Evolutionary conservation across 2,888 invertebrate genomes (phyloP).

Genomic region (Cephus runcator): DNA sequence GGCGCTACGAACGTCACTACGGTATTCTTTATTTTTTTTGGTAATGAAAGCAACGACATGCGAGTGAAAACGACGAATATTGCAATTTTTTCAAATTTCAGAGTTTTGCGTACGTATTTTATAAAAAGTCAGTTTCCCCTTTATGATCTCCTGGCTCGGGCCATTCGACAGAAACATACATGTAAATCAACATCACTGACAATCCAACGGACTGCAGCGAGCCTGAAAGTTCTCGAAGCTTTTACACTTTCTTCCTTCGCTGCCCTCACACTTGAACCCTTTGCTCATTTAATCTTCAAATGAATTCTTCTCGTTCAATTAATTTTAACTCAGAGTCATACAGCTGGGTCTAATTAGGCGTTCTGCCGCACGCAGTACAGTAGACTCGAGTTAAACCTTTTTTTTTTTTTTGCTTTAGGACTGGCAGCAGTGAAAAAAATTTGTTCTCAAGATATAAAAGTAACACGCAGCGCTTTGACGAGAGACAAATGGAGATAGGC

Average conservation of each 20-base stretch:
- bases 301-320: slow-evolving; percentile 13
- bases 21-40: too few species aligned
- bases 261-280: not conserved
- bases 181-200: not conserved
- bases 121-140: not conserved
- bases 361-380: not conserved
- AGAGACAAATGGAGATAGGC: not conserved
- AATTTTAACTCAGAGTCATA: slow-evolving; percentile 12
- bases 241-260: not conserved
- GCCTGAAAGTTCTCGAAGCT: not conserved
- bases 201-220: not conserved
- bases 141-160: not conserved
- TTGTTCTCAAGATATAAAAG: not conserved
- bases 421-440: not conserved
- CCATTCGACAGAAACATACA: not conserved
- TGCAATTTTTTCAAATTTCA: not conserved
- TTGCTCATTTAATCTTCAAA: slow-evolving; percentile 2
- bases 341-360: slow-evolving; percentile 15
- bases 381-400: not conserved
- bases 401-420: not conserved
- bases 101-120: not conserved
- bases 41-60: not conserved
- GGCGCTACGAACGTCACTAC: not conserved
- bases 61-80: not conserved
- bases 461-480: not conserved